phyloP scores from a whole-genome alignment of 2,888 invertebrate genomes.

The Troides aeacus region DNA sequence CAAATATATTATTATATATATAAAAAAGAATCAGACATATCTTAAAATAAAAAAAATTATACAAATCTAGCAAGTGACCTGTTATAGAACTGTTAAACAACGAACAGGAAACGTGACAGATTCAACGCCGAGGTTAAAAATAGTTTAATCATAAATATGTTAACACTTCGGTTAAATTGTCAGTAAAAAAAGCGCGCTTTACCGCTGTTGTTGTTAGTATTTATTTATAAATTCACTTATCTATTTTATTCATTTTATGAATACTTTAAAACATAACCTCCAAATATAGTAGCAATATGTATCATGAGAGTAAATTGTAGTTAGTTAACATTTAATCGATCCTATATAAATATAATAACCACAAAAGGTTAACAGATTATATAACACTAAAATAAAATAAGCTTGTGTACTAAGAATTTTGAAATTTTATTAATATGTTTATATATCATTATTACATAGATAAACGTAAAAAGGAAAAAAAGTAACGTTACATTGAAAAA shows the following conservation, averaged over 20 bases:
- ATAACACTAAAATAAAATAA: no score
- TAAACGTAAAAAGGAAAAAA: neutral
- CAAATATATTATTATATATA: no score
- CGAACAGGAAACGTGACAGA: neutral
- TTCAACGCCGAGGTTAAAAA: neutral
- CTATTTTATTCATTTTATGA: no score
- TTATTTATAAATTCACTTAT: no score
- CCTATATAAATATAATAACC: no score
- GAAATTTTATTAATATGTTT: no score
- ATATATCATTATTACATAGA: no score
- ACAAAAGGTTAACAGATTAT: no score
- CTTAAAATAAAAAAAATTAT: neutral
- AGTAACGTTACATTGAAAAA: neutral
- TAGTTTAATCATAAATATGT: neutral
- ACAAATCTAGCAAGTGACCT: neutral
- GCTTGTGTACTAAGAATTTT: no score
- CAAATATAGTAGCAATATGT: neutral
- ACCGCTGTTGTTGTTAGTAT: neutral
- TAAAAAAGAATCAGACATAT: no score
- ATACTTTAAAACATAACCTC: neutral
- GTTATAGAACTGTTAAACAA: neutral
- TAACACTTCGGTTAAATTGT: neutral
- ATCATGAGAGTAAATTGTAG: no score
- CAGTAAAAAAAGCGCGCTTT: neutral
- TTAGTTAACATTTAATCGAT: no score